A percentile compares a stretch with the other conserved stretches of the same genome.
These are phyloP conservation scores for Volucella inanis DNA, from an alignment of 2,888 invertebrate genomes.

Conservation along the genomic window DNA sequence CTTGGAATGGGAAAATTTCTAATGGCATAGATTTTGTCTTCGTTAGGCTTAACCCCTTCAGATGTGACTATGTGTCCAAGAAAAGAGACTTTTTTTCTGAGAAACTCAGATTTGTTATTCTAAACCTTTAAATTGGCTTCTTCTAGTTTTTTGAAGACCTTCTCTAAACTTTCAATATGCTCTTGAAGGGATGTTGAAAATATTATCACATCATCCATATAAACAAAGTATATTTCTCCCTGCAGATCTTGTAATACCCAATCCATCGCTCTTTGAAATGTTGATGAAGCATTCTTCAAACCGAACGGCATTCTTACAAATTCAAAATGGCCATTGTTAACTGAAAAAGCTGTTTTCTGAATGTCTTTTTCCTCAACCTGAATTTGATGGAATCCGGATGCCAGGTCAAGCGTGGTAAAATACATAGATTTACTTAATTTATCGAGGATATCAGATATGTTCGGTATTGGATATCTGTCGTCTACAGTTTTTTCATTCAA, in stretches of 20 bases:
- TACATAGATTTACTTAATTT: conserved; percentile 76
- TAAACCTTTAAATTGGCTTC: too few species aligned
- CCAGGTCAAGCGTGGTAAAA: conserved; percentile 20
- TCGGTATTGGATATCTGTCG: conserved; percentile 71
- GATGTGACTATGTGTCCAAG: conserved; percentile 76
- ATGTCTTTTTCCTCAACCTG: conserved; percentile 27
- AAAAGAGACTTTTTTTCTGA: conserved; percentile 75
- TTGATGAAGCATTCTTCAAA: conserved; percentile 15
- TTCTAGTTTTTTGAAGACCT: too few species aligned
- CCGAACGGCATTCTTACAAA: conserved; percentile 36
- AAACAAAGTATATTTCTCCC: conserved; percentile 20
- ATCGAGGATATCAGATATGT: conserved; percentile 78
- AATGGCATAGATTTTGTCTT: conserved; percentile 68
- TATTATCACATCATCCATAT: conserved; percentile 17
- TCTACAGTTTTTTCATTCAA: conserved; percentile 21
- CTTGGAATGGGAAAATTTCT: conserved; percentile 27
- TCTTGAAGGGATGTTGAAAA: too few species aligned
- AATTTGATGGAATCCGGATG: conserved; percentile 47
- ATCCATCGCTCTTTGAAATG: conserved; percentile 20
- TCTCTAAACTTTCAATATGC: too few species aligned
- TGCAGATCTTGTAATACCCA: conserved; percentile 1
- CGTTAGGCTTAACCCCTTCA: conserved; percentile 76
- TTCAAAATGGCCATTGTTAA: conserved; percentile 16
- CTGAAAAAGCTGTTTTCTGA: conserved; percentile 20
- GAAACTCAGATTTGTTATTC: conserved; percentile 68